Base-by-base conservation (phyloP, 2,888 invertebrate genomes). In the Orthosia gracilis region DNA sequence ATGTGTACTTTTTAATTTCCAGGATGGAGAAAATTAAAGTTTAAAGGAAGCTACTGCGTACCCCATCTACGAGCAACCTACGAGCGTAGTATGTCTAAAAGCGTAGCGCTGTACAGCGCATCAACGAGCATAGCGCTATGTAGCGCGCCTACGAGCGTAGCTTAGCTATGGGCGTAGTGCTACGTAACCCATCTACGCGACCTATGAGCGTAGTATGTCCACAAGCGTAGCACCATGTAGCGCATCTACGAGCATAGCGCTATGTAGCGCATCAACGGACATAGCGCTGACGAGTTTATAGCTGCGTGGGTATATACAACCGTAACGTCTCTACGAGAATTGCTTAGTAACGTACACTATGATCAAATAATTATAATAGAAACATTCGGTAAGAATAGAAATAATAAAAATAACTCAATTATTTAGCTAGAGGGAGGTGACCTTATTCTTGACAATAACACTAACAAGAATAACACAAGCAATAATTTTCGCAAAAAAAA, bases 21-120 rank as follows among this genome's bases (percentile, higher is more conserved):
- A 40, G 40, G 40, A 40, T 40, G 40, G 40, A 40, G 2, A 55
- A 47, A 15, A 9, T 15, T 23, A 13, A 7, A 4, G 47, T 58
- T 64, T 58, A 9, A 40, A 40, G 47, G 57, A 57, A 66, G 58
- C 58, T 17, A n/a, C n/a, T n/a, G 13, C 64, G 57, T 57, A 69
- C 58, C 18, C 4, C 18, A n/a, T 4, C 54, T 54, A 21, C 17
- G 15, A 17, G 13, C 26, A 66, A 23, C 18, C 1, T 12, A 2
- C 2, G 26, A 26, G 17, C n/a, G 67, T 26, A 21, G 31, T 5
- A 4, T 9, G 40, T n/a, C n/a, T 26, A 64, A 5, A 11, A 17
- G 0, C n/a, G 21, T 64, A 17, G 49, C 18, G 18, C n/a, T 4
- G 45, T n/a, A 15, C 17, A 69, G 13, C 18, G 11, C 13, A 2